Percentiles rank a stretch among this genome's conserved stretches.
Evolutionary conservation across 1,140 invertebrate genomes (phyloP).

Genomic region (Acromyrmex echinatior): DNA sequence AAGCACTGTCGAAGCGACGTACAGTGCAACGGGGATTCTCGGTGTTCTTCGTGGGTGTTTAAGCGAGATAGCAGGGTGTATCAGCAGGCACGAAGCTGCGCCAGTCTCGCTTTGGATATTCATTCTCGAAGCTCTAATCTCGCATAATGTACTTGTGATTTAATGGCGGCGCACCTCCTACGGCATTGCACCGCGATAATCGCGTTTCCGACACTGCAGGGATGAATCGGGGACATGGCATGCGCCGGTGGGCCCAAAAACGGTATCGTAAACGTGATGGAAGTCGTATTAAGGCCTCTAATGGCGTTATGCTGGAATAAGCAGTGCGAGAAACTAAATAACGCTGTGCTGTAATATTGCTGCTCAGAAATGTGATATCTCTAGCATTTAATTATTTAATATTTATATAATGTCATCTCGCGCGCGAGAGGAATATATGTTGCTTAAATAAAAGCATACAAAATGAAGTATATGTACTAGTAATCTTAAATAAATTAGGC

Average conservation of each 20-base stretch:
- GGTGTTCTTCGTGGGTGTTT: slow-evolving; percentile 79
- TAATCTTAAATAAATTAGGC: background rate
- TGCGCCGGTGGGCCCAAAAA: slow-evolving; percentile 25
- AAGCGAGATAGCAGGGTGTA: slow-evolving; percentile 75
- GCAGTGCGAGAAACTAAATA: slow-evolving; percentile 20
- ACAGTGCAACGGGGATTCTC: slow-evolving; percentile 61
- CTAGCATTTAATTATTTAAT: background rate
- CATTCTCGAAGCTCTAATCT: slow-evolving; percentile 84
- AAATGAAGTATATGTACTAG: background rate
- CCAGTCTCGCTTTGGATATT: slow-evolving; percentile 77
- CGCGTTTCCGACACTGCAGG: slow-evolving; percentile 35
- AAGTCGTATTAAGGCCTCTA: slow-evolving; percentile 7
- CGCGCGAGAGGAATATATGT: background rate
- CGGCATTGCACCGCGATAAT: slow-evolving; percentile 47
- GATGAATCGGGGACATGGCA: background rate
- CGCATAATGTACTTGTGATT: slow-evolving; percentile 83
- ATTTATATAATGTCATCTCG: slow-evolving; percentile 2
- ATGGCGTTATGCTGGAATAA: slow-evolving; percentile 1
- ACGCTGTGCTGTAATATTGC: background rate
- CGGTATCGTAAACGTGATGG: slow-evolving; percentile 48
- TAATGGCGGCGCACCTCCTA: slow-evolving; percentile 71
- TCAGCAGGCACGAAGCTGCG: slow-evolving; percentile 75
- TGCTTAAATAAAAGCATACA: background rate
- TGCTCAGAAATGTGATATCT: slow-evolving; percentile 12
- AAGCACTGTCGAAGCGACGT: slow-evolving; percentile 57